These are phyloP conservation scores for Cylindroiulus punctatus DNA, from an alignment of 2,888 invertebrate species.

Conservation along the genomic window DNA sequence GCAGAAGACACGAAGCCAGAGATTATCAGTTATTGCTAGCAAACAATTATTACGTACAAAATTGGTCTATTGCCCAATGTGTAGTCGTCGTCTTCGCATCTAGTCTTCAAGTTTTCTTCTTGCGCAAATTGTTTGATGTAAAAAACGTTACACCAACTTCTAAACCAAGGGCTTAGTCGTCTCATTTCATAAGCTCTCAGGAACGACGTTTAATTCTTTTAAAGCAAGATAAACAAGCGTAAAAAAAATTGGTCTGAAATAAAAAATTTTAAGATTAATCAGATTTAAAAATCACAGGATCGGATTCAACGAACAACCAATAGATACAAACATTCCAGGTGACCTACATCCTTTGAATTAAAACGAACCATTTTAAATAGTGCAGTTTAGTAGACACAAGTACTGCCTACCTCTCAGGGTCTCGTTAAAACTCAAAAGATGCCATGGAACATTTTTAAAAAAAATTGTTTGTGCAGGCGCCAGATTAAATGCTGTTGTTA, in stretches of 20 bases:
- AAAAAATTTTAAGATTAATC: not conserved
- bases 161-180: slow-evolving; percentile 68
- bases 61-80: slow-evolving; percentile 89
- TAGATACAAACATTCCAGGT: not conserved
- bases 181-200: not conserved
- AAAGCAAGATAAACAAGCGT: not conserved
- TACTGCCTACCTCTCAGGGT: not conserved
- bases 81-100: slow-evolving; percentile 82
- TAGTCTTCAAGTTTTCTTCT: slow-evolving; percentile 84
- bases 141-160: slow-evolving; percentile 68
- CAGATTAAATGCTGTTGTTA: not conserved
- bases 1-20: slow-evolving; percentile 80
- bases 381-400: not conserved
- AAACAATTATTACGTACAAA: slow-evolving; percentile 86
- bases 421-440: not conserved
- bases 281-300: not conserved
- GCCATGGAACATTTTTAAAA: not conserved
- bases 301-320: not conserved
- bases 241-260: not conserved
- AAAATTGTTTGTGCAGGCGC: not conserved
- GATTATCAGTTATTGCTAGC: slow-evolving; percentile 83
- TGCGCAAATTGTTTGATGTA: slow-evolving; percentile 86
- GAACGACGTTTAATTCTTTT: not conserved
- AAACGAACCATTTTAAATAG: not conserved
- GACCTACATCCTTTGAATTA: not conserved